phyloP scores from a whole-genome alignment of 2,888 invertebrate species.

The Syrista parreyssii region DNA sequence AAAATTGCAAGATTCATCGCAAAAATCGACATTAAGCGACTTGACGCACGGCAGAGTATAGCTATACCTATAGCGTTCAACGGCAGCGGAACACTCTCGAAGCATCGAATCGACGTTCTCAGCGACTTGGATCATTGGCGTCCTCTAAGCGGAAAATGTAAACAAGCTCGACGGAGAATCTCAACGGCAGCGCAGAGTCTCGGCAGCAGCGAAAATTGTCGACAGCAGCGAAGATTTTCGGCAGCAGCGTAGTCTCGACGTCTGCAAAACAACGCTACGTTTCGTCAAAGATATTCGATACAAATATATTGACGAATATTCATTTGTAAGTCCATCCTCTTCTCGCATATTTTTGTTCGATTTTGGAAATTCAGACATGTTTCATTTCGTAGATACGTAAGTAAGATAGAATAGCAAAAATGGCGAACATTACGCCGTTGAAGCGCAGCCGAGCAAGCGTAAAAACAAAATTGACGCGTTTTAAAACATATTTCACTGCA shows the following conservation, averaged over 20 bases:
- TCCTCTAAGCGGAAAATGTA: too few relatives aligned
- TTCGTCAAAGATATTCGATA: neutral
- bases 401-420: neutral
- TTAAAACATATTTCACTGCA: neutral
- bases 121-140: too few relatives aligned
- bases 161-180: neutral
- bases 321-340: neutral
- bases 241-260: neutral
- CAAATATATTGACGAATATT: neutral
- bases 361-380: neutral
- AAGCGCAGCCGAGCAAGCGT: neutral
- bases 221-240: neutral
- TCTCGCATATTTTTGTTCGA: neutral
- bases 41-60: too few relatives aligned
- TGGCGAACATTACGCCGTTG: neutral
- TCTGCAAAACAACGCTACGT: neutral
- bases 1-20: neutral
- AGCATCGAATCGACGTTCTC: too few relatives aligned
- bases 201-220: too few relatives aligned
- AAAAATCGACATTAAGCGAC: neutral
- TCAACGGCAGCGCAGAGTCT: neutral
- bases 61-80: too few relatives aligned
- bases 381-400: constrained; percentile 1
- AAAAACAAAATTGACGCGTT: constrained; percentile 1
- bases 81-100: too few relatives aligned